Evolutionary conservation across 2,888 invertebrate species (phyloP).

Genomic region (Tiliacea aurago): DNA sequence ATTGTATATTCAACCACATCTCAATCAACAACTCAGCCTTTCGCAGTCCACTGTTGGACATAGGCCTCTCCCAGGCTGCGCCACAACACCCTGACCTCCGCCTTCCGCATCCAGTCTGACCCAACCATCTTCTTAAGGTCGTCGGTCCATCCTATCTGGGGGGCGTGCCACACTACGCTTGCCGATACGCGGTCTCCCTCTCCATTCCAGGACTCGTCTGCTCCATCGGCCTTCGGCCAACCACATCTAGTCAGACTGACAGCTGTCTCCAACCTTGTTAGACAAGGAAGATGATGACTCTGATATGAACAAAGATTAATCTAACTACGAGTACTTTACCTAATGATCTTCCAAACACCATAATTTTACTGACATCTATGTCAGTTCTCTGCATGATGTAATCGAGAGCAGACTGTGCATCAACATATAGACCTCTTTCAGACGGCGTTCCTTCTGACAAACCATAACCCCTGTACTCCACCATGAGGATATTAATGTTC

Average conservation of each 20-base stretch:
- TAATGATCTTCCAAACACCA: conserved; percentile 97
- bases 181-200: no score
- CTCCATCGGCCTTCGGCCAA: no score
- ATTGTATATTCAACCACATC: no score
- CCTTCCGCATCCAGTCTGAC: no score
- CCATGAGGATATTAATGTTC: conserved; percentile 96
- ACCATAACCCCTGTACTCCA: conserved; percentile 99
- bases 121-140: no score
- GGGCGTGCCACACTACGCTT: no score
- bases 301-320: conserved; percentile 6
- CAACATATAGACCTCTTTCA: conserved; percentile 96
- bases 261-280: neutral
- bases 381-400: conserved; percentile 95
- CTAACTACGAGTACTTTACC: conserved; percentile 85
- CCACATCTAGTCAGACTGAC: neutral
- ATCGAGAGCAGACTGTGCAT: conserved; percentile 96
- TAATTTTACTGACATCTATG: conserved; percentile 95
- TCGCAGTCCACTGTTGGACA: no score
- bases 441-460: conserved; percentile 96
- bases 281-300: neutral
- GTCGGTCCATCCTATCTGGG: no score
- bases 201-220: no score
- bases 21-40: no score
- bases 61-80: no score
- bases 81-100: no score